Evolutionary conservation across 1,140 invertebrate species (phyloP).

Genomic region (Zaprionus capensis): DNA sequence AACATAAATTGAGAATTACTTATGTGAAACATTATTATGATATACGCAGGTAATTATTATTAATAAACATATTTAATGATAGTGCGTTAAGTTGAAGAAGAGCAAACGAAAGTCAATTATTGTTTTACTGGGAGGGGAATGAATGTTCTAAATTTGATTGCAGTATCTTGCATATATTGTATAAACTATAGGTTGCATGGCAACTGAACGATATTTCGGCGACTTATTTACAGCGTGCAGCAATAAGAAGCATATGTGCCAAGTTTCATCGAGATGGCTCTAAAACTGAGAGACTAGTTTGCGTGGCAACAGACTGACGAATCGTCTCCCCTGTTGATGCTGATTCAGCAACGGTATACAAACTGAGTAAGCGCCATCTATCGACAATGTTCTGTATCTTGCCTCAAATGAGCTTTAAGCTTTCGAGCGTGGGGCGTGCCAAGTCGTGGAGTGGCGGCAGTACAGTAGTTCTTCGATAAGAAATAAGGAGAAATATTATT

Average conservation of each 20-base stretch:
- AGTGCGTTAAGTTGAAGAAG: conserved; percentile 77
- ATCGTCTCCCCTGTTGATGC: not conserved
- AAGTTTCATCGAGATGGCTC: no score
- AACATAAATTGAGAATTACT: conserved; percentile 60
- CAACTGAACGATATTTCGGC: no score
- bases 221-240: no score
- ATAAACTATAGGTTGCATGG: no score
- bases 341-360: not conserved
- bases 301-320: not conserved
- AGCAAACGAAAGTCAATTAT: conserved; percentile 48
- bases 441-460: not conserved
- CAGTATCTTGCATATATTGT: no score
- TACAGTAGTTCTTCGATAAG: no score
- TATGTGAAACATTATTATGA: conserved; percentile 75
- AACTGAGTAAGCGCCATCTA: not conserved
- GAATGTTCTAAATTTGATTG: not conserved
- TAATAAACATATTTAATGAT: conserved; percentile 77
- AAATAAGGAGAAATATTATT: no score
- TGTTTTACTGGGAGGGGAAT: conserved; percentile 21
- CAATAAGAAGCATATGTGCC: no score
- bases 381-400: not conserved
- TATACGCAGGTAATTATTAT: conserved; percentile 79
- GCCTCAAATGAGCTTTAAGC: not conserved
- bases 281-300: no score
- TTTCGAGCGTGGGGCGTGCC: not conserved